Evolutionary conservation across 2,797 vertebrate species (phyloP).

Genomic region (Psittacula echo): DNA sequence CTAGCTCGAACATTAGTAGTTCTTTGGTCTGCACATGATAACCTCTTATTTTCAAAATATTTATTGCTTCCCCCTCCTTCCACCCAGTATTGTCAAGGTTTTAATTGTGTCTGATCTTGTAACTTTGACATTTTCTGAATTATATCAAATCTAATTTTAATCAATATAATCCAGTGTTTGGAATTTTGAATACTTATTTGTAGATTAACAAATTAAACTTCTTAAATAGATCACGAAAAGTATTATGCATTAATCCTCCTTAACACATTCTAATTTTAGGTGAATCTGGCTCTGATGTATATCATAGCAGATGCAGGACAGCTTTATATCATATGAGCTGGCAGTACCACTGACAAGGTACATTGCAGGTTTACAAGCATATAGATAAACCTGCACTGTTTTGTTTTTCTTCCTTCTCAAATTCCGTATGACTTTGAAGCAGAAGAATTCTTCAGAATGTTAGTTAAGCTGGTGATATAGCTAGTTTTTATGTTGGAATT

Average conservation of each 20-base stretch:
- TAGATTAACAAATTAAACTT: slow-evolving; percentile 33
- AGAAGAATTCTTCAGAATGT: neutral
- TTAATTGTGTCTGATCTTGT: neutral
- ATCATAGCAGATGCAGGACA: neutral
- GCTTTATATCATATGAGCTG: neutral
- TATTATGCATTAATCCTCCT: slow-evolving; percentile 25
- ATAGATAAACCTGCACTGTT: neutral
- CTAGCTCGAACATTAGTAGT: slow-evolving; percentile 5
- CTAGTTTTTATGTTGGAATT: neutral
- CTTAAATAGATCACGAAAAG: slow-evolving; percentile 26
- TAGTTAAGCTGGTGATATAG: neutral
- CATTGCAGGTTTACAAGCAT: neutral
- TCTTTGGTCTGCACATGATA: neutral
- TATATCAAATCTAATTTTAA: neutral
- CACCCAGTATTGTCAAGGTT: neutral
- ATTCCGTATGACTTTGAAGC: neutral
- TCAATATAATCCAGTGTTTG: neutral
- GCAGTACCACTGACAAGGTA: neutral
- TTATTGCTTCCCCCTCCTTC: neutral
- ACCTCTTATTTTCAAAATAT: slow-evolving; percentile 12
- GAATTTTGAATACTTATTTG: slow-evolving; percentile 7
- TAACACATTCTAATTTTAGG: slow-evolving; percentile 27
- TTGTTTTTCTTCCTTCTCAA: neutral
- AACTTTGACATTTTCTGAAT: neutral
- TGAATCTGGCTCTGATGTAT: neutral